phyloP scores from a whole-genome alignment of 2,113 vertebrate genomes.

The Neotragus pygmaeus region DNA sequence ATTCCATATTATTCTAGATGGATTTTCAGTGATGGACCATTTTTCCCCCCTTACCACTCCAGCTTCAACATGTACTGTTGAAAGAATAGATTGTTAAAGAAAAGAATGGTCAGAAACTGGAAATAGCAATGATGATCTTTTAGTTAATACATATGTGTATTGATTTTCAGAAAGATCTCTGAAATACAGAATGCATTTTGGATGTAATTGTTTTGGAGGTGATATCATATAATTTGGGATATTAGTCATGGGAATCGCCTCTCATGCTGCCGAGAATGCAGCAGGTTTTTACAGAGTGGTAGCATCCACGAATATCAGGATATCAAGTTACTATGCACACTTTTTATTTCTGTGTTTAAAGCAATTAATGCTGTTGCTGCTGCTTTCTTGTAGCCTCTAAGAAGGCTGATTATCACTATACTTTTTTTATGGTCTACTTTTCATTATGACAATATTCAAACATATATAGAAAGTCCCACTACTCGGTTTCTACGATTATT shows the following conservation, averaged over 20 bases:
- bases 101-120: background rate
- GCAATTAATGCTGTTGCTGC: background rate
- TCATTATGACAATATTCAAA: background rate
- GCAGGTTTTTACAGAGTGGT: background rate
- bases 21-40: background rate
- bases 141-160: background rate
- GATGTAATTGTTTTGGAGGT: background rate
- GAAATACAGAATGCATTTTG: background rate
- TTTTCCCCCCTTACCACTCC: background rate
- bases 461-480: background rate
- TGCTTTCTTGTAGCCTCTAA: background rate
- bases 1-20: background rate
- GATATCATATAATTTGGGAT: background rate
- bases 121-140: conserved; percentile 1
- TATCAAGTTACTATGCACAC: background rate
- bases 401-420: background rate
- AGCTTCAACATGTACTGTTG: background rate
- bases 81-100: background rate
- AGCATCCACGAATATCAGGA: background rate
- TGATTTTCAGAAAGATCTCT: background rate
- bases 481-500: background rate
- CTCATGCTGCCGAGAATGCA: background rate
- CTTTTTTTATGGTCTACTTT: background rate
- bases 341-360: background rate
- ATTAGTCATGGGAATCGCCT: background rate